Conservation (phyloP, 2,888 invertebrate species). For the Tryphoninae sp. region DNA sequence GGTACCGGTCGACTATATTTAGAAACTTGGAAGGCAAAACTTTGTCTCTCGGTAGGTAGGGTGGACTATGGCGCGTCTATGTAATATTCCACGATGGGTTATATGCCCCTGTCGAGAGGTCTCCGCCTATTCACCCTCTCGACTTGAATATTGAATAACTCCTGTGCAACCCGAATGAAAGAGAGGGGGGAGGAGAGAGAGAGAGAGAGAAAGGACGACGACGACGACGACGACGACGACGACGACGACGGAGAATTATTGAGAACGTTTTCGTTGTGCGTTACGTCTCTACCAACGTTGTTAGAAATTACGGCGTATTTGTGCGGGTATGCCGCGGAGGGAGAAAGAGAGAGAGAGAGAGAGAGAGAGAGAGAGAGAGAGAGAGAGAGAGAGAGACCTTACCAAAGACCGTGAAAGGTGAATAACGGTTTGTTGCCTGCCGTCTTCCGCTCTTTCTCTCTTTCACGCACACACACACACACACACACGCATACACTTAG, state of each 20-base stretch:
- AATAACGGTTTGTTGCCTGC: conserved; percentile 36
- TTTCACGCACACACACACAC: not conserved
- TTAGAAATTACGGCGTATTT: conserved; percentile 47
- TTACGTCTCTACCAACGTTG: conserved; percentile 42
- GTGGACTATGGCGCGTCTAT: conserved; percentile 11
- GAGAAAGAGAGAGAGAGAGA: not conserved
- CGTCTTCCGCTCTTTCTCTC: conserved; percentile 10
- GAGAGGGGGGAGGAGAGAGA: too few relatives aligned
- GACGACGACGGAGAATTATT: conserved; percentile 18
- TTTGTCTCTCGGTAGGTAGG: conserved; percentile 28
- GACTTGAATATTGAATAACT: conserved; percentile 57
- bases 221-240: not conserved
- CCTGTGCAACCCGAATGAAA: conserved; percentile 41
- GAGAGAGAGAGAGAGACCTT: not conserved
- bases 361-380: not conserved
- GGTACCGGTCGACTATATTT: conserved; percentile 35
- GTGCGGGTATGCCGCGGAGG: conserved; percentile 1
- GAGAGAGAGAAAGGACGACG: too few relatives aligned
- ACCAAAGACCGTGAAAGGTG: conserved; percentile 43
- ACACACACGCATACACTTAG: not conserved
- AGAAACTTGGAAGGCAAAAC: conserved; percentile 41
- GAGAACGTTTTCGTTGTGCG: conserved; percentile 21
- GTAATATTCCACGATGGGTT: conserved; percentile 7
- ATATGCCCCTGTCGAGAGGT: conserved; percentile 7
- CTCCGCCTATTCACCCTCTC: conserved; percentile 30